Conservation (phyloP, 2,113 vertebrate genomes). For the Gobiocypris rarus region DNA sequence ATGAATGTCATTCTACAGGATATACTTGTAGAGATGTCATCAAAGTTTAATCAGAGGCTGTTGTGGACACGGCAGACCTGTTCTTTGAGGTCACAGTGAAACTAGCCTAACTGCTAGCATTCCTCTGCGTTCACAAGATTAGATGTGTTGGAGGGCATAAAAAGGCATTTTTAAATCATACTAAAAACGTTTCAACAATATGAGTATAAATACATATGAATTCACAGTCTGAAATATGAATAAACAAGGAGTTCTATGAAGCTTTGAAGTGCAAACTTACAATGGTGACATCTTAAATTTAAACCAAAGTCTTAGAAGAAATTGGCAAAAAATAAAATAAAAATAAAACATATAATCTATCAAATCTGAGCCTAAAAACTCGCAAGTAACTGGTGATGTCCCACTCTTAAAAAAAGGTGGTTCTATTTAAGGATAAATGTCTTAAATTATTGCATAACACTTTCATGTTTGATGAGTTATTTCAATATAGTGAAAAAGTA, state of each 20-base stretch:
- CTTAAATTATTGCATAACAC: too few relatives aligned
- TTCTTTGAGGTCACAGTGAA: conserved; percentile 11
- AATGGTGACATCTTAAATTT: not conserved
- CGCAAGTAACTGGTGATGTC: not conserved
- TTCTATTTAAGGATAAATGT: too few relatives aligned
- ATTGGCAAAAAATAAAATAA: not conserved
- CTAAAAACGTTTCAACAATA: not conserved
- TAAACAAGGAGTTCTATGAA: not conserved
- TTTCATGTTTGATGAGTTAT: too few relatives aligned
- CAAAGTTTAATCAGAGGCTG: conserved; percentile 10
- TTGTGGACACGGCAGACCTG: conserved; percentile 36
- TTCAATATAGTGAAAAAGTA: too few relatives aligned
- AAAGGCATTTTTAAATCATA: not conserved
- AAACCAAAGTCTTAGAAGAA: not conserved
- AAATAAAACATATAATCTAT: too few relatives aligned
- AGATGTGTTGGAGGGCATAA: not conserved
- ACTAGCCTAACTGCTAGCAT: conserved; percentile 21
- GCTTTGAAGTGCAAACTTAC: not conserved
- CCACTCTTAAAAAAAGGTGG: too few relatives aligned
- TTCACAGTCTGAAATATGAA: not conserved
- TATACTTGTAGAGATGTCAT: conserved; percentile 28
- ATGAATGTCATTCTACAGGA: conserved; percentile 47
- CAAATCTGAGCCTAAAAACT: not conserved
- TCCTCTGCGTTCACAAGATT: not conserved
- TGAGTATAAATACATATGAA: not conserved